These are phyloP conservation scores for Acanthaster planci DNA, from an alignment of 35 echinoderm and acorn worm genomes.

Conservation along the genomic window DNA sequence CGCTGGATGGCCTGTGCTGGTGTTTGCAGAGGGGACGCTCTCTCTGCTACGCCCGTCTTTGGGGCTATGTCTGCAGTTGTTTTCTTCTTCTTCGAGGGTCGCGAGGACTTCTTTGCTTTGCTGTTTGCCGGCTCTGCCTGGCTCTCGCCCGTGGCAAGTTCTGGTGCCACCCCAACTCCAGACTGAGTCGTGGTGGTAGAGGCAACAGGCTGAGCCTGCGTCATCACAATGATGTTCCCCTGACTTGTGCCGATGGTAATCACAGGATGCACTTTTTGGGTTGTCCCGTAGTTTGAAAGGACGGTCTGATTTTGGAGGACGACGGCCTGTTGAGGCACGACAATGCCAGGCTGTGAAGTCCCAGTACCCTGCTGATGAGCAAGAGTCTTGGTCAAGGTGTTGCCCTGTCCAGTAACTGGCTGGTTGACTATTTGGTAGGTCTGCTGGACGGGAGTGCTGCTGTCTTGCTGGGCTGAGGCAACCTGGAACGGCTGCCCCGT, in stretches of 20 bases:
- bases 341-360: neutral
- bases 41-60: neutral
- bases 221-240: conserved; percentile 90
- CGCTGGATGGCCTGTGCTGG: neutral
- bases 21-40: neutral
- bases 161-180: neutral
- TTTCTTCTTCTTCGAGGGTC: conserved; percentile 15
- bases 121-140: neutral
- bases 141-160: neutral
- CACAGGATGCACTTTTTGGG: conserved; percentile 55
- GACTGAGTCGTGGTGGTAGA: conserved; percentile 13
- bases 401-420: conserved; percentile 3
- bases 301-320: conserved; percentile 42
- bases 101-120: neutral
- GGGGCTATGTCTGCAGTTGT: neutral
- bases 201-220: conserved; percentile 41
- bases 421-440: conserved; percentile 10
- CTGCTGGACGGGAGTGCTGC: conserved; percentile 21
- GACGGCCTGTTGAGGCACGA: conserved; percentile 39
- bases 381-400: conserved; percentile 19
- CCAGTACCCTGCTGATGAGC: neutral
- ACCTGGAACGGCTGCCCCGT: neutral
- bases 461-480: neutral
- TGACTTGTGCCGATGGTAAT: conserved; percentile 82
- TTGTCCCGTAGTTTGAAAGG: neutral